Conservation (phyloP, 2,113 vertebrate genomes). For the Varanus salvator region DNA sequence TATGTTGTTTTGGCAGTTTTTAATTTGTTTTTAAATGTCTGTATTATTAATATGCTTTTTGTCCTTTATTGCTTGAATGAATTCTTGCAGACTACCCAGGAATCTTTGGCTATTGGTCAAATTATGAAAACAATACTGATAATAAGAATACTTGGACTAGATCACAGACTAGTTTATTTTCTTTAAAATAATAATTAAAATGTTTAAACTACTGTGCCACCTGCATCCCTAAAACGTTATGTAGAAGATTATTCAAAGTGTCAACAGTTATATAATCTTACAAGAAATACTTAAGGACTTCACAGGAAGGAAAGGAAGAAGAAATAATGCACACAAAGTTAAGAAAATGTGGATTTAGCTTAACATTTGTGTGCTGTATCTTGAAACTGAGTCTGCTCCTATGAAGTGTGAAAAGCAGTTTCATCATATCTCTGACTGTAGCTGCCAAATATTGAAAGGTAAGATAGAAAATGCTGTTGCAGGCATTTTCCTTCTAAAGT, state of each 20-base stretch:
- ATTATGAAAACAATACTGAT: no score
- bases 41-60: no score
- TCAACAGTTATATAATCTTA: not conserved
- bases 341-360: conserved; percentile 14
- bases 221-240: not conserved
- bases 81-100: no score
- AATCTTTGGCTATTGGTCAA: no score
- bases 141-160: not conserved
- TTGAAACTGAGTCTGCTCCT: not conserved
- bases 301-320: not conserved
- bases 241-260: not conserved
- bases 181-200: conserved; percentile 1
- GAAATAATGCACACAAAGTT: not conserved
- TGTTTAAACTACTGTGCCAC: no score
- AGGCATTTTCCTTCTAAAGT: not conserved
- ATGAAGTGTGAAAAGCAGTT: not conserved
- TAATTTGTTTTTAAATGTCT: no score
- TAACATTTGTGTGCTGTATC: not conserved
- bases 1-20: no score
- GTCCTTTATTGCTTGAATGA: no score
- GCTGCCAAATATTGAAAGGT: not conserved
- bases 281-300: not conserved
- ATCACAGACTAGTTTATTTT: conserved; percentile 1
- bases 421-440: not conserved
- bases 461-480: not conserved